These are phyloP conservation scores for Ariolimax columbianus DNA, from an alignment of 2,888 invertebrate species.

Conservation along the genomic window DNA sequence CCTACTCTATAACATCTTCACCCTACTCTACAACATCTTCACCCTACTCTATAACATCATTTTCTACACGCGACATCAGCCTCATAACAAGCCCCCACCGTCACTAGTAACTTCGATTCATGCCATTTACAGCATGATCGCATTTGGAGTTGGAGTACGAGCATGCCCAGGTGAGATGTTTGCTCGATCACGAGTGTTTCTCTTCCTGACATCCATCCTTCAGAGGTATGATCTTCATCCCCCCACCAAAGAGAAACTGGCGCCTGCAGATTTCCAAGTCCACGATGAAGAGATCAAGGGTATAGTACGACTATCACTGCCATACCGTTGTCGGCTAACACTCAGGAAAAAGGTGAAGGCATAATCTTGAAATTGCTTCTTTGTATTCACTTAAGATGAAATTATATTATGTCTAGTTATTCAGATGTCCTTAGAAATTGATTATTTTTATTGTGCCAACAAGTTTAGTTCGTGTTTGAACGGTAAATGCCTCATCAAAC, in stretches of 20 bases:
- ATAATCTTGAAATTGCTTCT: background rate
- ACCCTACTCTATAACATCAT: too few relatives aligned
- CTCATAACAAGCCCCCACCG: too few relatives aligned
- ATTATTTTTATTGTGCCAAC: too few relatives aligned
- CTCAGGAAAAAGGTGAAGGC: background rate
- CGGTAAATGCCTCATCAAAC: too few relatives aligned
- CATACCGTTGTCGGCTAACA: background rate
- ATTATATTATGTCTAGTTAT: too few relatives aligned
- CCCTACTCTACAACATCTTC: too few relatives aligned
- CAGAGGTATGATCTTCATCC: conserved; percentile 48
- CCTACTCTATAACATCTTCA: too few relatives aligned
- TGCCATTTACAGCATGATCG: conserved; percentile 38
- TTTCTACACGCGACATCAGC: too few relatives aligned
- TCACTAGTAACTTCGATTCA: too few relatives aligned
- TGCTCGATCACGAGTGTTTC: conserved; percentile 41
- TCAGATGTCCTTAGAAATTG: too few relatives aligned
- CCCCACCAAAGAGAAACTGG: conserved; percentile 12
- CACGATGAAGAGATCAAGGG: background rate
- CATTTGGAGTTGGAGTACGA: conserved; percentile 45
- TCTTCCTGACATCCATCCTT: conserved; percentile 43
- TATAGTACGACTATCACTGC: background rate
- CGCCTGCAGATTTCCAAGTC: conserved; percentile 2
- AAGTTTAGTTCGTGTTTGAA: too few relatives aligned
- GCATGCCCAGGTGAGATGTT: conserved; percentile 47
- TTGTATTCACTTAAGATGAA: too few relatives aligned